phyloP scores from a whole-genome alignment of 2,888 invertebrate species.

The Nephrotoma appendiculata region DNA sequence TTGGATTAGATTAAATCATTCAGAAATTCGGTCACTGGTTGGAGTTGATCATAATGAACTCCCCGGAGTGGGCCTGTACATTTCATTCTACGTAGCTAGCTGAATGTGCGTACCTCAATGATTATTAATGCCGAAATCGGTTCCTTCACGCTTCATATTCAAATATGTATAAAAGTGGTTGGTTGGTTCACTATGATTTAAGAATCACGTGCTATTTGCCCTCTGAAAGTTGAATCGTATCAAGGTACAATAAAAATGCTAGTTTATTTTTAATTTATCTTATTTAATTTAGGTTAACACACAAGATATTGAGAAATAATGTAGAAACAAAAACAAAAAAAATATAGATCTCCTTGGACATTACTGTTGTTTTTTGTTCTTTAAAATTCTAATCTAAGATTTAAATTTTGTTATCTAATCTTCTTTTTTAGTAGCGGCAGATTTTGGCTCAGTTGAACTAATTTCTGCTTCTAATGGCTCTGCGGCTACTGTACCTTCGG shows the following conservation, averaged over 20 bases:
- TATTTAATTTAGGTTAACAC: not conserved
- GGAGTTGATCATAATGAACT: too few relatives aligned
- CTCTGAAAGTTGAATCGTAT: not conserved
- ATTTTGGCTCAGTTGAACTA: conserved; percentile 15
- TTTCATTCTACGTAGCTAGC: too few relatives aligned
- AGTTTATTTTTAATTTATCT: not conserved
- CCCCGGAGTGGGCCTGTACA: too few relatives aligned
- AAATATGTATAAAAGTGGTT: too few relatives aligned
- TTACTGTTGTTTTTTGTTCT: not conserved
- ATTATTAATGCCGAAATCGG: too few relatives aligned
- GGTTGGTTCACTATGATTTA: too few relatives aligned
- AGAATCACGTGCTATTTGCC: not conserved
- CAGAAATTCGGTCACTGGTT: too few relatives aligned
- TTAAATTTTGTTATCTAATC: conserved; percentile 19
- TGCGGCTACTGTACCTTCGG: not conserved
- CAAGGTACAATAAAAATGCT: not conserved
- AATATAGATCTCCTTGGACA: not conserved
- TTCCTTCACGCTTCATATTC: too few relatives aligned
- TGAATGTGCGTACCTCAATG: too few relatives aligned
- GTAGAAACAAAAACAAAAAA: not conserved
- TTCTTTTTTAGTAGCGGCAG: conserved; percentile 26
- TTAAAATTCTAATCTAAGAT: not conserved
- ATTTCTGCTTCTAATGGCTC: not conserved
- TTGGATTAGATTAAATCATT: too few relatives aligned
- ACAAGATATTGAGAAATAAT: not conserved